Conservation (phyloP, 2,113 vertebrate genomes). For the Hipposideros armiger region DNA sequence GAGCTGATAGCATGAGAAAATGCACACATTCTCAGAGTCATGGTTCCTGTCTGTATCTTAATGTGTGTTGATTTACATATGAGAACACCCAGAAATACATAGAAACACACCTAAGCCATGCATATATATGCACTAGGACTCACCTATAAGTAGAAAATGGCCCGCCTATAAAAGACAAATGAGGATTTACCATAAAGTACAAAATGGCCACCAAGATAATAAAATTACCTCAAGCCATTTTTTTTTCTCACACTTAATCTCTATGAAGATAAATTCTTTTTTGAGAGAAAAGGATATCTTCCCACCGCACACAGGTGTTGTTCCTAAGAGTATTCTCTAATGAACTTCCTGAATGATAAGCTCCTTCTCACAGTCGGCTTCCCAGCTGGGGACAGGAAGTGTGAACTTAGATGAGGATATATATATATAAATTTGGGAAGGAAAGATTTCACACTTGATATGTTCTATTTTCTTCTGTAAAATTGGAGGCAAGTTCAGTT, state of each 20-base stretch:
- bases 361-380: background rate
- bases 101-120: fast-evolving
- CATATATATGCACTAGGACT: fast-evolving
- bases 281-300: background rate
- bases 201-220: background rate
- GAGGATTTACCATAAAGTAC: background rate
- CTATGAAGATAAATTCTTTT: background rate
- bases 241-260: background rate
- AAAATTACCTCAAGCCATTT: background rate
- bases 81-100: background rate
- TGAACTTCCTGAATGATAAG: background rate
- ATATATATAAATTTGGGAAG: background rate
- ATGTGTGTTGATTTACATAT: background rate
- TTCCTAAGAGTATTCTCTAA: background rate
- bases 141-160: background rate
- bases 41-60: background rate
- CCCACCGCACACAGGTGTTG: background rate
- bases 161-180: background rate
- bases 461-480: background rate
- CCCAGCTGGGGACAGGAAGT: background rate
- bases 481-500: background rate
- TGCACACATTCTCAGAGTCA: background rate
- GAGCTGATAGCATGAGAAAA: fast-evolving
- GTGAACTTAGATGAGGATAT: background rate
- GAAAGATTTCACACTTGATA: background rate